Evolutionary conservation across 2,797 vertebrate species (phyloP), one percentile per base, ranked within the genome.

Genomic region (Chaetodon trifasciatus): DNA sequence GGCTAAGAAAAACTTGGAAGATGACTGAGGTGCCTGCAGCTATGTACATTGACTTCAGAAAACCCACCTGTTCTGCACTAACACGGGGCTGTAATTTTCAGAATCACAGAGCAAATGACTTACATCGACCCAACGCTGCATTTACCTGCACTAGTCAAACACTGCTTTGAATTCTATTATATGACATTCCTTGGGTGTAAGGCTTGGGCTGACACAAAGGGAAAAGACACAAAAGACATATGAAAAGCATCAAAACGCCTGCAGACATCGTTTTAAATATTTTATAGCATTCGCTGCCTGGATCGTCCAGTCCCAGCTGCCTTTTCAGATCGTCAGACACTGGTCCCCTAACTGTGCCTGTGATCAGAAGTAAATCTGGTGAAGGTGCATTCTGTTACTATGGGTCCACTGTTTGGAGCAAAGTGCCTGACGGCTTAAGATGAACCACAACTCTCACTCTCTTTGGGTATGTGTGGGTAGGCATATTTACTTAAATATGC

Each of bases 1-100:
- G n/a, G 15, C 0, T 44, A 64, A 70, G 5, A 44, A 35, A 46
- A 69, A 53, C 52, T 24, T 71, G 49, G 24, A 32, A 32, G 63
- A 40, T 56, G 40, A 67, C 24, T 66, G 7, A 16, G 35, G 60
- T 32, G 60, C 70, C 60, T 60, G 7, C 19, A 70, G 47, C 53
- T 24, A 63, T 3, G 19, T 62, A 16, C 21, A 23, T 1, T 35
- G 13, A 65, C 78, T 40, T 56, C 24, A 57, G 37, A 57, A 39
- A 39, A 44, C n/a, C 65, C 50, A 68, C 4, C 40, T 66, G 40
- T 11, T 35, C 40, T 60, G 37, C 11, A 23, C 24, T 24, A 37
- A 35, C 23, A 35, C 32, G 24, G 49, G 1, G 52, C 57, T 70
- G 24, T 53, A 32, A 37, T 47, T 57, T 65, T 32, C 42, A 32